These are phyloP conservation scores for Gambusia affinis DNA, from an alignment of 2,113 vertebrate genomes.

Conservation along the genomic window DNA sequence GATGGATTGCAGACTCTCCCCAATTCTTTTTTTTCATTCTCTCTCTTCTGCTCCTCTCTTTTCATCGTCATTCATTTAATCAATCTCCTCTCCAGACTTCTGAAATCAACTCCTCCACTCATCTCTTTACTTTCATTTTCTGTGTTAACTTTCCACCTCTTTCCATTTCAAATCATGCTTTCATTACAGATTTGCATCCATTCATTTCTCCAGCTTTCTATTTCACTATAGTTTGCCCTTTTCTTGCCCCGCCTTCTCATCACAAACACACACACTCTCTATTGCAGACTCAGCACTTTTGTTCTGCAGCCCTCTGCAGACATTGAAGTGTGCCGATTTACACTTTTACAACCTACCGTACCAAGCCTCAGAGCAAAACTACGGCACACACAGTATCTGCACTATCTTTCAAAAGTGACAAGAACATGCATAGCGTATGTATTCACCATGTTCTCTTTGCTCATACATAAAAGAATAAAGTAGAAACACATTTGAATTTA, in stretches of 20 bases:
- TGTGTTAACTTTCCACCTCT: neutral
- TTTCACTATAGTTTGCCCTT: neutral
- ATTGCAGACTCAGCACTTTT: constrained; percentile 66
- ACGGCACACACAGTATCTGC: neutral
- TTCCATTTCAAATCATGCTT: neutral
- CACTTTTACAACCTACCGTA: constrained; percentile 37
- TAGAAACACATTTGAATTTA: neutral
- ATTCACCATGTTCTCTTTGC: neutral
- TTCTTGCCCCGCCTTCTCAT: neutral
- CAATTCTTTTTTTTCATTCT: neutral
- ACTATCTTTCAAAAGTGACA: constrained; percentile 13
- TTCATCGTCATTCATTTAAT: constrained; percentile 29
- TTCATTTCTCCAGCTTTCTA: constrained; percentile 16
- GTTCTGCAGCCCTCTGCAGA: constrained; percentile 66
- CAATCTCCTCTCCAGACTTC: constrained; percentile 26
- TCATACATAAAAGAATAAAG: neutral
- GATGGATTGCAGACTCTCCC: constrained; percentile 40
- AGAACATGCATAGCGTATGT: neutral
- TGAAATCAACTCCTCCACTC: constrained; percentile 9
- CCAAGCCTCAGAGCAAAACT: constrained; percentile 26
- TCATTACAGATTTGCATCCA: constrained; percentile 17
- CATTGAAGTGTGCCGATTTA: constrained; percentile 42
- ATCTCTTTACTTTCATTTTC: constrained; percentile 3
- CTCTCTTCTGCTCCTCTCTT: constrained; percentile 2
- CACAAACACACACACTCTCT: neutral